A percentile compares a stretch with the other conserved stretches of the same genome.
Conservation (phyloP, 2,113 vertebrate genomes). For the Gambusia holbrooki region DNA sequence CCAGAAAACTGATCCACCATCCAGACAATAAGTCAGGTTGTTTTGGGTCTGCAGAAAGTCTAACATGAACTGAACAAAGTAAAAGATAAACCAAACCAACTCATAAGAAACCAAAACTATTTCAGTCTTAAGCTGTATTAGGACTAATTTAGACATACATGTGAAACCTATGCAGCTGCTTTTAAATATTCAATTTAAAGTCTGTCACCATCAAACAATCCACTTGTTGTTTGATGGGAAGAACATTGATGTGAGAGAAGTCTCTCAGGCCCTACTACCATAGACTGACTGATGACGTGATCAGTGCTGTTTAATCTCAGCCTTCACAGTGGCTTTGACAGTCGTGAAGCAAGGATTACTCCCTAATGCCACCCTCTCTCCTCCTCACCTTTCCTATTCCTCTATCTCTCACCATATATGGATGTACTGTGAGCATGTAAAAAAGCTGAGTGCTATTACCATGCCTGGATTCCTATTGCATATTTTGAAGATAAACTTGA, state of each 20-base stretch:
- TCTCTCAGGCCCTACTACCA: neutral
- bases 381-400: neutral
- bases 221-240: neutral
- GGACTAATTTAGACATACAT: no score
- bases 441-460: neutral
- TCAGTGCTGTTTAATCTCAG: slow-evolving; percentile 28
- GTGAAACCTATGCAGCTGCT: no score
- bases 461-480: neutral
- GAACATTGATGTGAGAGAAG: neutral
- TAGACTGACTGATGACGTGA: slow-evolving; percentile 3
- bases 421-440: neutral
- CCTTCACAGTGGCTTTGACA: slow-evolving; percentile 17
- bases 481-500: neutral
- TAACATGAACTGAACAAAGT: no score
- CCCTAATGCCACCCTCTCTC: neutral
- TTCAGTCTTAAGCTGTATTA: no score
- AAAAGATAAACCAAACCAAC: no score
- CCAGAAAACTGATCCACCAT: no score
- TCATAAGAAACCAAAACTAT: no score
- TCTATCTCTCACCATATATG: neutral
- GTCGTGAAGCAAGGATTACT: slow-evolving; percentile 13
- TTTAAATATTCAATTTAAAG: no score
- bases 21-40: no score
- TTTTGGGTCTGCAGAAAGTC: no score
- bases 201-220: no score